Evolutionary conservation across 2,888 invertebrate species (phyloP).

Genomic region (Athalia rosae): DNA sequence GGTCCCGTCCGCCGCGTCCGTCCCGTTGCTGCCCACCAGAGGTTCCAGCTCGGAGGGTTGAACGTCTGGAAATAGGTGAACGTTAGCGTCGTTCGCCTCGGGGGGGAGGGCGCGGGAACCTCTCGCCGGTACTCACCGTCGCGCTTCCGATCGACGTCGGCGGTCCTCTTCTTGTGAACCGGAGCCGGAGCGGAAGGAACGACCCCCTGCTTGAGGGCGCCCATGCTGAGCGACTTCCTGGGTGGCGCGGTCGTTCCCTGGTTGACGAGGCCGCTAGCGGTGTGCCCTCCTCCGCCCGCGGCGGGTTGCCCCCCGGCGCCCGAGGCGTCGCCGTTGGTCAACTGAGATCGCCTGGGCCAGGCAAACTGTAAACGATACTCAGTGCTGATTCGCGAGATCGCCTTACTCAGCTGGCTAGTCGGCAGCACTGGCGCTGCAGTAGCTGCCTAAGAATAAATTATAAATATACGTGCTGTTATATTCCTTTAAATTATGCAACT

Average conservation of each 20-base stretch:
- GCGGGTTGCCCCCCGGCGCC: slow-evolving; percentile 73
- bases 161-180: slow-evolving; percentile 83
- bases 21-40: slow-evolving; percentile 75
- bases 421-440: slow-evolving; percentile 66
- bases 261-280: slow-evolving; percentile 89
- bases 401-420: slow-evolving; percentile 82
- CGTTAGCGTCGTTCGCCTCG: neutral
- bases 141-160: slow-evolving; percentile 79
- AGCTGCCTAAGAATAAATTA: slow-evolving; percentile 62
- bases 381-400: slow-evolving; percentile 85
- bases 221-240: slow-evolving; percentile 91
- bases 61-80: slow-evolving; percentile 58
- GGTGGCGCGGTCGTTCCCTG: slow-evolving; percentile 76
- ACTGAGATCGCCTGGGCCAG: slow-evolving; percentile 83
- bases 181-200: slow-evolving; percentile 74
- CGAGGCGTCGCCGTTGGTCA: slow-evolving; percentile 76
- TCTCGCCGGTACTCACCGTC: slow-evolving; percentile 59
- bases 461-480: slow-evolving; percentile 40
- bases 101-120: neutral
- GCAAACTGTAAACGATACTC: slow-evolving; percentile 94
- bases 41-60: slow-evolving; percentile 74
- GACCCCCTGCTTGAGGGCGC: slow-evolving; percentile 81
- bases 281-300: slow-evolving; percentile 73
- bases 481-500: neutral
- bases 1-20: slow-evolving; percentile 70